Evolutionary conservation across 1,140 invertebrate species (phyloP), one percentile per base, ranked within the genome.

Genomic region (Dendroctonus ponderosae): DNA sequence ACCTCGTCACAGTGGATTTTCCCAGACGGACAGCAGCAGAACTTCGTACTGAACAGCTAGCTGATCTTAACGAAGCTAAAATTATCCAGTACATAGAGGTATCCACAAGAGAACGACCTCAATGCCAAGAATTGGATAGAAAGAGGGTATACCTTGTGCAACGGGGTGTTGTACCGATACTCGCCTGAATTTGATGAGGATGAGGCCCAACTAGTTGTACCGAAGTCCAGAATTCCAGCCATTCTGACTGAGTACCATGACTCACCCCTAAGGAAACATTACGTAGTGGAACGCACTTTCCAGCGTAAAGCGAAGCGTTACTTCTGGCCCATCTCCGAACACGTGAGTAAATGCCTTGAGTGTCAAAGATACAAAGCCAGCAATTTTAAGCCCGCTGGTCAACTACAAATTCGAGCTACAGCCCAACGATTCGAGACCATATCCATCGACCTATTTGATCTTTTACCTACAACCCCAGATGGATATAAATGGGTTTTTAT

Each of bases 131-230:
- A 65, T 68, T 66, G 74, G 71, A 63, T 71, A 63, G 12, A 8
- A 61, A 7, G 67, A 66, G 54, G 71, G 66, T 68, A 71, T 67
- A n/a, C 73, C 2, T 61, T 77, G 60, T 67, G 60, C 26, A 62
- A 76, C 37, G 77, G 77, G 5, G 50, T 79, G 0, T 59, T 77
- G n/a, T 78, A 77, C 56, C 62, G 72, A 42, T 70, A 72, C 44
- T 70, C 60, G 2, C 62, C 65, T 37, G 70, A 74, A 37, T 53
- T 52, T 37, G 74, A 78, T 39, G 63, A 66, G 9, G 70, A 76
- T 54, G 56, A 68, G 9, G 70, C 73, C 2, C 70, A 73, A 48
- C 50, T 75, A 5, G 72, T 75, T 6, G 70, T 76, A 0, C 68
- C 72, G 0, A 11, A 9, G 7, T 43, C 57, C 7, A 70, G 74